A percentile compares a stretch with the other conserved stretches of the same genome.
These are phyloP conservation scores for Salmo trutta DNA, from an alignment of 2,797 vertebrate genomes.

Conservation along the genomic window DNA sequence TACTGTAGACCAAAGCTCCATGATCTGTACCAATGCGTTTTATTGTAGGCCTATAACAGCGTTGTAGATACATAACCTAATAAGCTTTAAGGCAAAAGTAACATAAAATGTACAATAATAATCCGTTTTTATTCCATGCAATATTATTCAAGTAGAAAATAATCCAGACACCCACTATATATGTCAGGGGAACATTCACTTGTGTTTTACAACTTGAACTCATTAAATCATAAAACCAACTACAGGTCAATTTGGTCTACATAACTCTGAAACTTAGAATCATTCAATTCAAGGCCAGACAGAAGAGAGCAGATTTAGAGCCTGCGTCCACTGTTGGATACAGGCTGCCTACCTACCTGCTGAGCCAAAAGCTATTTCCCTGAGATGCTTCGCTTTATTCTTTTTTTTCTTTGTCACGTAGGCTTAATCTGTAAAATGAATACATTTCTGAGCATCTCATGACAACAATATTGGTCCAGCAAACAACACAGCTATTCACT, in stretches of 20 bases:
- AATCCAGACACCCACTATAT: slow-evolving; percentile 56
- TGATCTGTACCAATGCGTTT: slow-evolving; percentile 61
- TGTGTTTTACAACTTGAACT: slow-evolving; percentile 54
- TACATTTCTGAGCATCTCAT: not conserved
- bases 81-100: slow-evolving; percentile 59
- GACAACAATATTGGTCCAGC: not conserved
- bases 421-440: not conserved
- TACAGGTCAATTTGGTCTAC: slow-evolving; percentile 15
- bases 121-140: slow-evolving; percentile 49
- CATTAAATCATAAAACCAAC: slow-evolving; percentile 24
- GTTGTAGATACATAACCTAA: slow-evolving; percentile 42
- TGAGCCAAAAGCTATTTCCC: not conserved
- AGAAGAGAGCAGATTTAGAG: not conserved
- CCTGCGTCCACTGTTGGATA: too few relatives aligned
- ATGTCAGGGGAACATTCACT: slow-evolving; percentile 57
- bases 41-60: slow-evolving; percentile 46
- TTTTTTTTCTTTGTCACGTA: not conserved
- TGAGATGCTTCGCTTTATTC: not conserved
- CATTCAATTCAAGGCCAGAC: not conserved
- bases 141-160: slow-evolving; percentile 59
- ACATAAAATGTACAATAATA: slow-evolving; percentile 56
- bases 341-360: not conserved
- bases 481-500: not conserved
- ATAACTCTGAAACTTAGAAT: not conserved
- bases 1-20: slow-evolving; percentile 14